These are phyloP conservation scores for Scaptomyza graminum DNA, from an alignment of 1,140 invertebrate species.

Conservation along the genomic window DNA sequence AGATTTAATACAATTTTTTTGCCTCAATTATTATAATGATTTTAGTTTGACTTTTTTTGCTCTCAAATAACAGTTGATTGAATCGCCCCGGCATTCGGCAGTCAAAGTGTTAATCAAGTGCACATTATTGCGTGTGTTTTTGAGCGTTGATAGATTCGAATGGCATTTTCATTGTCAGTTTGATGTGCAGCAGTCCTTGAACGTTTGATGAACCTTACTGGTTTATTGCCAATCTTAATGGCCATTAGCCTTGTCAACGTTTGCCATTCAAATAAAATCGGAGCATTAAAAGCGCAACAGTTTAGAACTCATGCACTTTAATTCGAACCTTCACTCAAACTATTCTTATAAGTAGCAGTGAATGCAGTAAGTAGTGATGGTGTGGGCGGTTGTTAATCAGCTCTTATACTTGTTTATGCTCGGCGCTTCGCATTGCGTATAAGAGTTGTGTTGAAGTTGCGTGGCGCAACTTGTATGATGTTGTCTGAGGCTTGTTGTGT, in stretches of 20 bases:
- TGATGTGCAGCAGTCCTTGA: slow-evolving; percentile 44
- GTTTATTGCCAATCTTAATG: slow-evolving; percentile 22
- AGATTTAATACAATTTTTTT: slow-evolving; percentile 11
- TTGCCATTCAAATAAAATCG: slow-evolving; percentile 4
- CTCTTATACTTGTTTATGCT: slow-evolving; percentile 26
- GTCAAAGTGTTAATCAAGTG: not conserved
- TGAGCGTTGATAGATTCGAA: slow-evolving; percentile 31
- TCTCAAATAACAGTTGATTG: slow-evolving; percentile 31
- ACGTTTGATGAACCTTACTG: slow-evolving; percentile 31
- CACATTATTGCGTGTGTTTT: not conserved
- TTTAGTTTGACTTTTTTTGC: slow-evolving; percentile 31
- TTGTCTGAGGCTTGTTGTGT: slow-evolving; percentile 12
- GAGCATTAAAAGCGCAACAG: slow-evolving; percentile 6
- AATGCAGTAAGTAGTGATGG: not conserved
- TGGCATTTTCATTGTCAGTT: slow-evolving; percentile 53
- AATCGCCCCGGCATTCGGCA: slow-evolving; percentile 15
- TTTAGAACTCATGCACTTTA: slow-evolving; percentile 15
- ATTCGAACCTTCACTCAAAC: not conserved
- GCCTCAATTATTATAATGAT: slow-evolving; percentile 38
- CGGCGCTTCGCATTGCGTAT: slow-evolving; percentile 1
- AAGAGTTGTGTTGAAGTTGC: slow-evolving; percentile 22
- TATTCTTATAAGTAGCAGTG: not conserved
- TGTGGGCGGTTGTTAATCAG: not conserved
- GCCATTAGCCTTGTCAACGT: slow-evolving; percentile 6
- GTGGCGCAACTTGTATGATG: slow-evolving; percentile 27